Evolutionary conservation across 2,797 vertebrate species (phyloP).

Genomic region (Eleutherodactylus coqui): DNA sequence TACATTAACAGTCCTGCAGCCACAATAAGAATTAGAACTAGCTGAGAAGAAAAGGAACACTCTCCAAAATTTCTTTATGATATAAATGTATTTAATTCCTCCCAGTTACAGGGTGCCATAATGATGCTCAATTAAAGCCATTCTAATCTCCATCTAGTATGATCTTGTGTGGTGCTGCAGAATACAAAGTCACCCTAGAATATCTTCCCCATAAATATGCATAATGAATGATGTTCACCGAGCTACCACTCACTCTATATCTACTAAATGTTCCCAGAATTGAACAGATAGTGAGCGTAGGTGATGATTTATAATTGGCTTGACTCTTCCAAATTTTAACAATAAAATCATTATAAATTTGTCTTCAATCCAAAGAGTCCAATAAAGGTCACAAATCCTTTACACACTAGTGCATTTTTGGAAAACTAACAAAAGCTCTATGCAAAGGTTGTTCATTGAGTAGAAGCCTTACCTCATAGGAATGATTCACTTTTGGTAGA

Average conservation of each 20-base stretch:
- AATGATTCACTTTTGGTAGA: background rate
- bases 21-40: constrained; percentile 13
- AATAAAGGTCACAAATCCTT: background rate
- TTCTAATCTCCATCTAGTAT: background rate
- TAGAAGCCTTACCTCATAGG: background rate
- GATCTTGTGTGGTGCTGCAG: background rate
- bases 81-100: constrained; percentile 30
- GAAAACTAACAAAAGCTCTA: background rate
- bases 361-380: background rate
- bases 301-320: background rate
- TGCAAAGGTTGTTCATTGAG: background rate
- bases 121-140: constrained; percentile 7
- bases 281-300: background rate
- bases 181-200: background rate
- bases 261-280: background rate
- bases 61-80: constrained; percentile 13
- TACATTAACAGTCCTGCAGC: constrained; percentile 35
- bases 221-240: background rate
- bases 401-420: background rate
- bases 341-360: background rate
- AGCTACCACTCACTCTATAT: background rate
- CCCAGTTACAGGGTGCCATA: background rate
- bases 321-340: background rate
- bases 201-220: background rate
- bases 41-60: background rate